phyloP scores from a whole-genome alignment of 2,113 vertebrate genomes.

The Terrapene triunguis region DNA sequence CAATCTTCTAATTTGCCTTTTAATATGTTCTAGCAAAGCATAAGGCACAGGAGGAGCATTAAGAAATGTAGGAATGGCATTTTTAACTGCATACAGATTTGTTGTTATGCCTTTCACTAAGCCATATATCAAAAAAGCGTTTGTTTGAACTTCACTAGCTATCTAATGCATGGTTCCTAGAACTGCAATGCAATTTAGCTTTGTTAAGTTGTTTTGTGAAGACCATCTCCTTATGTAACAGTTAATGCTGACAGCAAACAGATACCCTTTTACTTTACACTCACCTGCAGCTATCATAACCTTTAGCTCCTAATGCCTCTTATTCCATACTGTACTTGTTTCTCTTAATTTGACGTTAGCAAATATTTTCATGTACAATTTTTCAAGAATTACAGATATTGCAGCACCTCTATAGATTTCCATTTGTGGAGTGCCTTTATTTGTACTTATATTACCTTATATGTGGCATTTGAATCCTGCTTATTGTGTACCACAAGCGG shows the following conservation, averaged over 20 bases:
- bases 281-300: neutral
- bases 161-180: neutral
- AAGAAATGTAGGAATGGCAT: neutral
- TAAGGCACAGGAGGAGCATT: neutral
- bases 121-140: neutral
- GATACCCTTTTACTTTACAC: neutral
- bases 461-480: neutral
- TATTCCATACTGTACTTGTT: neutral
- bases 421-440: neutral
- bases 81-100: neutral
- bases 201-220: neutral
- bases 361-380: neutral
- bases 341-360: neutral
- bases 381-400: neutral
- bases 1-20: constrained; percentile 10
- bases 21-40: neutral
- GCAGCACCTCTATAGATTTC: neutral
- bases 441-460: neutral
- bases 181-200: neutral
- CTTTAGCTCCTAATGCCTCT: neutral
- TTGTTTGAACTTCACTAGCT: neutral
- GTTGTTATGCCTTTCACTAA: neutral
- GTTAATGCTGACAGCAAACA: neutral
- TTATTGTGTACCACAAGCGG: neutral
- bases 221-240: neutral